phyloP scores from a whole-genome alignment of 2,888 invertebrate species.

The Gymnoscelis rufifasciata region DNA sequence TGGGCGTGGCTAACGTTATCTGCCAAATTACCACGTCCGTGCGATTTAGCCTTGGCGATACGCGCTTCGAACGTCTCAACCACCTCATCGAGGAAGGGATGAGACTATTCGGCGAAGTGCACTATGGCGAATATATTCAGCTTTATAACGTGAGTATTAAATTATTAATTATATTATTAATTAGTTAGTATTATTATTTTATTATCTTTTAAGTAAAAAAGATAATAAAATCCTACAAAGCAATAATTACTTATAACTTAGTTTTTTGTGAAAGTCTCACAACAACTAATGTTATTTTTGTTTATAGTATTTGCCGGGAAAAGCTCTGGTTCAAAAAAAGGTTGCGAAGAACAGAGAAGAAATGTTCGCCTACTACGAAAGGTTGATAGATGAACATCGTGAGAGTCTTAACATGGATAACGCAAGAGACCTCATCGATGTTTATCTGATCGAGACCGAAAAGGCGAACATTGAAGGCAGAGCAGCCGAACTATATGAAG shows the following conservation, averaged over 20 bases:
- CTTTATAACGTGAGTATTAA: conserved; percentile 81
- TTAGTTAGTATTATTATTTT: no score
- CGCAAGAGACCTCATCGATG: conserved; percentile 90
- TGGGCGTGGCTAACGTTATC: conserved; percentile 93
- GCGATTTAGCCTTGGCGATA: conserved; percentile 88
- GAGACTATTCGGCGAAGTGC: conserved; percentile 89
- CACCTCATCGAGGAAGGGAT: conserved; percentile 94
- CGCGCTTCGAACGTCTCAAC: conserved; percentile 88
- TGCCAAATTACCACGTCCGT: conserved; percentile 94
- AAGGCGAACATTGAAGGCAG: conserved; percentile 88
- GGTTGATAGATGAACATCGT: conserved; percentile 89
- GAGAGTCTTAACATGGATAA: conserved; percentile 85
- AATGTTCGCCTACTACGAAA: conserved; percentile 91
- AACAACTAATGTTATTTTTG: conserved; percentile 19
- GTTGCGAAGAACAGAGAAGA: conserved; percentile 86
- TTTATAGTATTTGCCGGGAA: conserved; percentile 79
- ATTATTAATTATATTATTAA: no score
- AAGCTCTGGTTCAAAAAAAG: conserved; percentile 80
- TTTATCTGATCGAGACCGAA: conserved; percentile 90
- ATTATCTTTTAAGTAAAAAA: background rate
- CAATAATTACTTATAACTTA: background rate
- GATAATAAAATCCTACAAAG: background rate
- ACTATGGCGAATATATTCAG: conserved; percentile 90
- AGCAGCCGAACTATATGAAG: conserved; percentile 86
- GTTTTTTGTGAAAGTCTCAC: no score